Base-by-base conservation (phyloP, 2,113 vertebrate genomes). In the Emydocephalus ijimae region DNA sequence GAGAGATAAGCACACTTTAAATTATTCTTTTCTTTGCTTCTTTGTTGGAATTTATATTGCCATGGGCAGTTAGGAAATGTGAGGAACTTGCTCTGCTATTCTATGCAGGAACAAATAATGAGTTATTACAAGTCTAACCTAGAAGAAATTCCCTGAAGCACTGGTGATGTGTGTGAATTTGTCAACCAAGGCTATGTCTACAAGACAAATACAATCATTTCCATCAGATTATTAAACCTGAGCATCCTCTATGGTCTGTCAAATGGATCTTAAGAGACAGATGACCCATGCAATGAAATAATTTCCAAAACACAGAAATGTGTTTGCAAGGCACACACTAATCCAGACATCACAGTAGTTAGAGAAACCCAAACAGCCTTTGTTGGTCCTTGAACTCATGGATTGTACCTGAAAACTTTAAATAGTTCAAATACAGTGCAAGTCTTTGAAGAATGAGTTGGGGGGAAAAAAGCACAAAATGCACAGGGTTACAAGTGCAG, bases 221-320 rank as follows among this genome's bases (percentile, higher is more conserved):
- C 95, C 54, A 92, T 94, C 94, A 94, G 92, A 96, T 96, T 88
- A 93, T 92, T 91, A 94, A 92, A 89, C 88, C 92, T 94, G 94
- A 93, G 87, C 91, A 92, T 94, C 94, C 20, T 90, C 85, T 92
- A 91, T 93, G 94, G 93, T n/a, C 54, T 92, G 92, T 92, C 95
- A 54, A 18, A 48, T 54, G 15, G 54, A 87, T 87, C 86, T 34
- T 4, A 88, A 50, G 52, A 54, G 26, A 55, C 94, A 94, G 50
- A 90, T 94, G 94, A 95, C 85, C 95, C 93, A 74, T 23, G 91
- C 92, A 94, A 48, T n/a, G 20, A 94, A 94, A 94, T 89, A 94
- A 91, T 91, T 96, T 96, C 95, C 95, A 97, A 96, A 97, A 96
- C 95, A 95, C 95, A 96, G 97, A 97, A 97, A 96, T 93, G 95